phyloP scores from a whole-genome alignment of 2,113 vertebrate species.

The Helogale parvula region DNA sequence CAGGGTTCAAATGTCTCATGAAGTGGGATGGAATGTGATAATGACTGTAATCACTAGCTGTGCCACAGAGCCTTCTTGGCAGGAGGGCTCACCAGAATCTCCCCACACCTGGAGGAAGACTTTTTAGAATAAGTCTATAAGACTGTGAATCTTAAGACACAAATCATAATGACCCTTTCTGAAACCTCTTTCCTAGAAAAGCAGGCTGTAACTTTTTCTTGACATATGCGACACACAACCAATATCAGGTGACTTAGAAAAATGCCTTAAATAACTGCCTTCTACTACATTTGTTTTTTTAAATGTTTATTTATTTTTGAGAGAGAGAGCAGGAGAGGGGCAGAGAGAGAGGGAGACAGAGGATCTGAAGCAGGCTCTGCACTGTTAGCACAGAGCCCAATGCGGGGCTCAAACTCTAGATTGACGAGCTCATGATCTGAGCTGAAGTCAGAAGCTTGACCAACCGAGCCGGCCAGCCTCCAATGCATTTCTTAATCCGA shows the following conservation, averaged over 20 bases:
- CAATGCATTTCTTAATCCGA: constrained; percentile 41
- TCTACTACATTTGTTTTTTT: constrained; percentile 33
- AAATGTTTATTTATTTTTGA: no score
- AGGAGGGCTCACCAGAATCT: not conserved
- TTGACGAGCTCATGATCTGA: no score
- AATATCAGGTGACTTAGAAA: constrained; percentile 38
- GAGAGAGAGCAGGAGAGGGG: no score
- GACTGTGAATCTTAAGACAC: constrained; percentile 10
- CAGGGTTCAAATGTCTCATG: not conserved
- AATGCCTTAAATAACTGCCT: constrained; percentile 49
- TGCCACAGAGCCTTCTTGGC: not conserved
- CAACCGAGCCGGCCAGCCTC: not conserved
- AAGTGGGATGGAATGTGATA: not conserved
- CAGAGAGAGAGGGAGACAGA: no score
- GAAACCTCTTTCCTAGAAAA: constrained; percentile 46
- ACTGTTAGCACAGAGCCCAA: no score
- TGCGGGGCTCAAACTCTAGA: no score
- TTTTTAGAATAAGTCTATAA: constrained; percentile 48
- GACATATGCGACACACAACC: not conserved
- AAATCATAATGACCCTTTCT: constrained; percentile 29
- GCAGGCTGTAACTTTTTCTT: constrained; percentile 46
- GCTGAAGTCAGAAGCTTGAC: no score
- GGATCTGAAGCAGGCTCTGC: no score
- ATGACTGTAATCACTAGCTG: not conserved
- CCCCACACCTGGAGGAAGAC: not conserved